Percentiles rank a stretch among this genome's conserved stretches.
These are phyloP conservation scores for Heliconius nattereri DNA, from an alignment of 1,140 invertebrate species.

Conservation along the genomic window DNA sequence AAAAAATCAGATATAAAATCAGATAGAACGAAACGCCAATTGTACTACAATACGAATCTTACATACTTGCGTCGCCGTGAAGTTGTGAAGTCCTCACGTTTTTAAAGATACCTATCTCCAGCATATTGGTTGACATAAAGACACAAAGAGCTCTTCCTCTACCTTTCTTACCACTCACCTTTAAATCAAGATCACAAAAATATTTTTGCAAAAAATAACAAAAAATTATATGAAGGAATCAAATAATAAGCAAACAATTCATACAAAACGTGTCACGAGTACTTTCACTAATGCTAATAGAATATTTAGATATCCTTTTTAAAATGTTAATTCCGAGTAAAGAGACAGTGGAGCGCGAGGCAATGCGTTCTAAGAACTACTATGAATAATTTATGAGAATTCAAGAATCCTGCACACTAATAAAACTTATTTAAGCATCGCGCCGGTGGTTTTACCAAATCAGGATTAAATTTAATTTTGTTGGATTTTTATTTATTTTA, in stretches of 20 bases:
- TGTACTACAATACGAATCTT: too few relatives aligned
- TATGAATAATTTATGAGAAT: constrained; percentile 14
- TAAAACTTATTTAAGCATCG: constrained; percentile 6
- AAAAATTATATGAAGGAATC: too few relatives aligned
- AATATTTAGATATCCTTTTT: constrained; percentile 16
- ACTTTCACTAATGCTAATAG: not conserved
- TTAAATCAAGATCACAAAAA: too few relatives aligned
- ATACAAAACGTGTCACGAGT: not conserved
- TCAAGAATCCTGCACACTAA: constrained; percentile 10
- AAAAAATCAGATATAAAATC: too few relatives aligned
- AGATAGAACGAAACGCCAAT: too few relatives aligned
- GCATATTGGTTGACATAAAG: too few relatives aligned
- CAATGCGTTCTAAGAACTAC: constrained; percentile 10
- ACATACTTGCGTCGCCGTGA: too few relatives aligned
- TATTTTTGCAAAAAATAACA: too few relatives aligned
- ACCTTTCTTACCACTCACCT: too few relatives aligned
- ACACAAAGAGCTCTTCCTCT: too few relatives aligned
- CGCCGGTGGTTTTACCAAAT: not conserved
- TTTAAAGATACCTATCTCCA: too few relatives aligned
- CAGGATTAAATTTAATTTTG: constrained; percentile 5
- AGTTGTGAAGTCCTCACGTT: too few relatives aligned
- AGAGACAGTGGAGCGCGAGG: not conserved
- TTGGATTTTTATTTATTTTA: not conserved
- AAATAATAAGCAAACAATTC: not conserved
- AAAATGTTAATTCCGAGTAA: constrained; percentile 13